Evolutionary conservation across 2,113 vertebrate genomes (phyloP), one percentile per base, ranked within the genome.

Genomic region (Ellobius talpinus): DNA sequence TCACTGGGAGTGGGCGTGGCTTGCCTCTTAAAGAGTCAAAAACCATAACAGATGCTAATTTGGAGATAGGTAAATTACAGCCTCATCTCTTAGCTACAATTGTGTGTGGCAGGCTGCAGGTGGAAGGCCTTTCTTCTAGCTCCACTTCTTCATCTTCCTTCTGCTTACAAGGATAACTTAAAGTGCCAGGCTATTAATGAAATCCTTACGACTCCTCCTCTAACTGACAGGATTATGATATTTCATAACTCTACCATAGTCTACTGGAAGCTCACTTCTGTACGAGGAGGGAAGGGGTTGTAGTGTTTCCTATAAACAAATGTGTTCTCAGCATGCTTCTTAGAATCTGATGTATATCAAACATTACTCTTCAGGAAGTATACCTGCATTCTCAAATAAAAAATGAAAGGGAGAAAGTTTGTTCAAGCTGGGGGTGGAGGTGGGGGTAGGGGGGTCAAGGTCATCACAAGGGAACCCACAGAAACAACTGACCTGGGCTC

Each of bases 361-460:
- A 6, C 23, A 39, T 90, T 52, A 24, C 58, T 76, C 1, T 39
- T 92, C 47, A 68, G 63, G 36, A 87, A 89, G 7, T 50, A 26
- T 52, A 73, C 17, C 61, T 78, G 63, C 31, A 55, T 96, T 94
- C 73, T 74, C 52, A 93, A 85, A 93, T 47, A 65, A 45, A 93
- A 87, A 9, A 36, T 36, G 42, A 50, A 50, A 31, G n/a, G 78
- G 11, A n/a, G 12, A 4, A 73, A 36, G 17, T 39, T 73, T 73
- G n/a, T 73, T n/a, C 8, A 21, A 73, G 70, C 36, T 19, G 36
- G 36, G 8, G 36, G 29, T 5, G 7, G 17, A 3, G 36, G 36
- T n/a, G 8, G 70, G 24, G 36, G 29, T 4, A 1, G 17, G 7
- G 7, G 7, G 6, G 65, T n/a, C 36, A 39, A 72, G 70, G 70